Conservation (phyloP, 1,140 invertebrate genomes). For the Archegozetes longisetosus region DNA sequence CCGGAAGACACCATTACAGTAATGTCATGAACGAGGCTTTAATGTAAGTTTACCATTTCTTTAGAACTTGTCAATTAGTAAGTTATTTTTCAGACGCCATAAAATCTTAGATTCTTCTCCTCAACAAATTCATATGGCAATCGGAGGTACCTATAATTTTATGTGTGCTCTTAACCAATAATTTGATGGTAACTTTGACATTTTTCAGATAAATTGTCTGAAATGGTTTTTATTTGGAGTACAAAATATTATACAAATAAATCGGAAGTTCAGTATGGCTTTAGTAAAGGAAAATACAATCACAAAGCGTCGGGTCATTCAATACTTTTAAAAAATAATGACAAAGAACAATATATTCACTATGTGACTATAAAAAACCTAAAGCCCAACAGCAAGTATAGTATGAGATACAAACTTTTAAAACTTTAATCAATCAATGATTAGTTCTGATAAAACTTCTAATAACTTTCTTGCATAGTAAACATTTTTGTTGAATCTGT, state of each 20-base stretch:
- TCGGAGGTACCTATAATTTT: background rate
- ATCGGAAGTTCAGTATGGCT: background rate
- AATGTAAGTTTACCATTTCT: too few relatives aligned
- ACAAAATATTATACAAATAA: background rate
- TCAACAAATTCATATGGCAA: background rate
- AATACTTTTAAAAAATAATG: background rate
- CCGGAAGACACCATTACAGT: too few relatives aligned
- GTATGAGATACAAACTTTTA: background rate
- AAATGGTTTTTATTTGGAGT: background rate
- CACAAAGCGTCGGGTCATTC: background rate
- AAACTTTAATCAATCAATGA: background rate
- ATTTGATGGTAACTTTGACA: background rate
- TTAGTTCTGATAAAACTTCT: background rate
- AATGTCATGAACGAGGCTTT: too few relatives aligned
- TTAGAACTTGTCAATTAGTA: too few relatives aligned
- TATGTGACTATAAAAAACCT: background rate
- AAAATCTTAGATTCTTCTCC: too few relatives aligned
- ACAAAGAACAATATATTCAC: background rate
- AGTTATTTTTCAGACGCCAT: too few relatives aligned
- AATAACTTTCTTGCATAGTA: background rate
- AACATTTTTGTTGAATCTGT: background rate
- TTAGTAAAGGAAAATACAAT: background rate
- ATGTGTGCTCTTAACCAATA: background rate
- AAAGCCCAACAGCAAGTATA: background rate
- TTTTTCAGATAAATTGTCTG: background rate